Evolutionary conservation across 2,113 vertebrate species (phyloP), one percentile per base, ranked within the genome.

Genomic region (Spermophilus dauricus): DNA sequence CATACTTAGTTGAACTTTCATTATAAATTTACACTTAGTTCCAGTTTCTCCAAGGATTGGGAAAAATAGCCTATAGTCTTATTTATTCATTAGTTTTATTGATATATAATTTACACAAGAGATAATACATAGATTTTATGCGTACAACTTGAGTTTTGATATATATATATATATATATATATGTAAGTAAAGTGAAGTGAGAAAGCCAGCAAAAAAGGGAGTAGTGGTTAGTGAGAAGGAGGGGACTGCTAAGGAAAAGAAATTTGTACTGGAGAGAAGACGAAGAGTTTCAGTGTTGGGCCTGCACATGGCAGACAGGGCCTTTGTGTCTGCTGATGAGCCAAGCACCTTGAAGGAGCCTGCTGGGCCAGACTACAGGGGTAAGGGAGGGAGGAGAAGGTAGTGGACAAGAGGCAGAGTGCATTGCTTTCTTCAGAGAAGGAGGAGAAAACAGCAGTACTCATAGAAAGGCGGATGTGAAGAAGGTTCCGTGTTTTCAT

Each of bases 1-100:
- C 18, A 94, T 14, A 82, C 20, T 70, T 53, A 32, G 72, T 39
- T 58, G 53, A 86, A 93, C 42, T 76, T 70, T 28, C 39, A 42
- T 39, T 85, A 5, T 75, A 90, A 51, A 90, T 94, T 73, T 94
- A 53, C n/a, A 45, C 37, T 45, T 88, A 82, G n/a, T 85, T 45
- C 48, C 9, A 39, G 26, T 96, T 94, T 88, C 48, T 63, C 53
- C 32, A 78, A 85, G 80, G 32, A 26, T 37, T 84, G 28, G 42
- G 87, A 56, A 88, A 89, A 63, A 75, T 32, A 42, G 32, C 51
- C 32, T 69, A 5, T 26, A 34, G 22, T 72, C 58, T 48, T 63
- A 8, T 51, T 28, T 92, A 70, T 61, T 24, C 39, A 11, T 63
- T 45, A 6, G 17, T 42, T 84, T 83, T 84, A n/a, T 48, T 45